phyloP scores from a whole-genome alignment of 2,797 vertebrate species.

The Sebastes wilsoni region DNA sequence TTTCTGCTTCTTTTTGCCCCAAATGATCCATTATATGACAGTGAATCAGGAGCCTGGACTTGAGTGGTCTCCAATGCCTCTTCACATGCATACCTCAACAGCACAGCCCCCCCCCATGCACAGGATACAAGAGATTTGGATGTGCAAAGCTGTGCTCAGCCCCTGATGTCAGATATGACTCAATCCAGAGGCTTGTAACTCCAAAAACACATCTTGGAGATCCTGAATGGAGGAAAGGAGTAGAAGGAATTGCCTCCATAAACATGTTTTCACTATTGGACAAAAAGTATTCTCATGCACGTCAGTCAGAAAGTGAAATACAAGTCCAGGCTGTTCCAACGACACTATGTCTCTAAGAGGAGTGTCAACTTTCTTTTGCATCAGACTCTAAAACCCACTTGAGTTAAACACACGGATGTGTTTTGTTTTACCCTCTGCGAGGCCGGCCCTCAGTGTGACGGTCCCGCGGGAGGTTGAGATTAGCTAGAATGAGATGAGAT shows the following conservation, averaged over 20 bases:
- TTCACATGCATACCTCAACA: slow-evolving; percentile 71
- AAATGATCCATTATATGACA: slow-evolving; percentile 83
- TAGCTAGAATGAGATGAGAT: slow-evolving; percentile 79
- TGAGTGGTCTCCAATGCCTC: slow-evolving; percentile 76
- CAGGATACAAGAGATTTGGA: slow-evolving; percentile 78
- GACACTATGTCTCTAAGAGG: slow-evolving; percentile 34
- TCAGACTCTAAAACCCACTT: slow-evolving; percentile 58
- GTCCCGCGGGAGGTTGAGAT: slow-evolving; percentile 69
- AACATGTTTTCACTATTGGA: slow-evolving; percentile 59
- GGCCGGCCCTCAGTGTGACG: slow-evolving; percentile 40
- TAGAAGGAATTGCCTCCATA: slow-evolving; percentile 29
- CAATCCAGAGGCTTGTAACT: slow-evolving; percentile 68
- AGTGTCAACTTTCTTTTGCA: slow-evolving; percentile 55
- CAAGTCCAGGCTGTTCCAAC: slow-evolving; percentile 9
- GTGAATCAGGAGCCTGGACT: slow-evolving; percentile 76
- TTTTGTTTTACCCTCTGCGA: slow-evolving; percentile 54
- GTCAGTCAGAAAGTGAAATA: slow-evolving; percentile 21
- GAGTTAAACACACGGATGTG: slow-evolving; percentile 60
- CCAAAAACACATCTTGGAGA: slow-evolving; percentile 48
- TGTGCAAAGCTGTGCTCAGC: slow-evolving; percentile 63
- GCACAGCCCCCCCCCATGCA: slow-evolving; percentile 38
- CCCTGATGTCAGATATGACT: slow-evolving; percentile 76
- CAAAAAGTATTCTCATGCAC: slow-evolving; percentile 30
- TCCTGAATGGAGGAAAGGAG: slow-evolving; percentile 32
- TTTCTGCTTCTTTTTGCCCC: slow-evolving; percentile 71